Percentiles rank a stretch among this genome's conserved stretches.
phyloP scores from a whole-genome alignment of 2,113 vertebrate genomes.

The Paracanthobrama guichenoti region DNA sequence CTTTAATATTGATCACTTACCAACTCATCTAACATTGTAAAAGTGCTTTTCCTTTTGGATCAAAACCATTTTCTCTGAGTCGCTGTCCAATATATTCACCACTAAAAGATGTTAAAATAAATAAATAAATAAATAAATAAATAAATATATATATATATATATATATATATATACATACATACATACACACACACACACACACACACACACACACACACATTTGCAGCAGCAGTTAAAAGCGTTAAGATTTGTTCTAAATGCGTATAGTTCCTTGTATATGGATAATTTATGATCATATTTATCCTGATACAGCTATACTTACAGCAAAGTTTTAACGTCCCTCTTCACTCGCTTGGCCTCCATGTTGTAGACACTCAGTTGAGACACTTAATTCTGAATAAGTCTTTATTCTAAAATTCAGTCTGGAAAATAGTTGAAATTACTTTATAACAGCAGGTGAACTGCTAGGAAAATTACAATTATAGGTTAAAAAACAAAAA shows the following conservation, averaged over 20 bases:
- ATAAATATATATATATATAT: not conserved
- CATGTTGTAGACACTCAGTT: constrained; percentile 65
- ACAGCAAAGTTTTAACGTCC: constrained; percentile 81
- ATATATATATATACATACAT: not conserved
- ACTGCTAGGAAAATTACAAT: not conserved
- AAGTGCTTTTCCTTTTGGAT: constrained; percentile 77
- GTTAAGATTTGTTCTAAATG: not conserved
- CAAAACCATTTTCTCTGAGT: constrained; percentile 83
- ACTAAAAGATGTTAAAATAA: constrained; percentile 63
- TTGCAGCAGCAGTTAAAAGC: not conserved
- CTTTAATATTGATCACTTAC: constrained; percentile 66
- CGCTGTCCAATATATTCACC: constrained; percentile 82
- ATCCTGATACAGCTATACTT: constrained; percentile 63
- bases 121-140: too few species aligned
- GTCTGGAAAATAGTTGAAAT: constrained; percentile 25
- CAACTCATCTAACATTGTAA: constrained; percentile 81
- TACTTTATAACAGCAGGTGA: not conserved
- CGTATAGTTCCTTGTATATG: too few species aligned
- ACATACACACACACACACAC: too few species aligned
- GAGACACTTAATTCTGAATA: not conserved
- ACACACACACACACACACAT: too few species aligned
- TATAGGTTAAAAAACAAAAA: not conserved
- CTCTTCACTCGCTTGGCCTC: constrained; percentile 79
- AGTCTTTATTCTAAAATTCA: constrained; percentile 34
- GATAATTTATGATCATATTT: not conserved